Conservation (phyloP, 2,888 invertebrate species). For the Nomada goodeniana region DNA sequence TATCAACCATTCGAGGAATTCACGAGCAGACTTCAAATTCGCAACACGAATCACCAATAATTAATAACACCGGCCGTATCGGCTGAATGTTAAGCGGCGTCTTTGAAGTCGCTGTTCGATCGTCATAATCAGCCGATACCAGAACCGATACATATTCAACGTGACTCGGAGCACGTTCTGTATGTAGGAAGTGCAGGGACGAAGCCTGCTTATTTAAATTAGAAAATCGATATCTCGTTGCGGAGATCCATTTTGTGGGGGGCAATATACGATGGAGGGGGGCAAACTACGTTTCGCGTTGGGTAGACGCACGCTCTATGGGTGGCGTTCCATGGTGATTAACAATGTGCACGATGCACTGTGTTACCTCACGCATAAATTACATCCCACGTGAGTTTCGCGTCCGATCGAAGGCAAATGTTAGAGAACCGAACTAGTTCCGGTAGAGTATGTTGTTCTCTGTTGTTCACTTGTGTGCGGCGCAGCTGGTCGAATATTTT, state of each 20-base stretch:
- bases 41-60: slow-evolving; percentile 1
- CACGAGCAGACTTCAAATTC: background rate
- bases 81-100: slow-evolving; percentile 23
- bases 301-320: slow-evolving; percentile 35
- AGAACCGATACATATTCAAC: slow-evolving; percentile 29
- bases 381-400: slow-evolving; percentile 42
- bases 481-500: too few relatives aligned
- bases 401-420: background rate
- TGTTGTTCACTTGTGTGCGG: background rate
- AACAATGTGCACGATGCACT: slow-evolving; percentile 47
- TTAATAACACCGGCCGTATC: background rate
- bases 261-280: background rate
- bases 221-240: slow-evolving; percentile 68
- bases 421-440: slow-evolving; percentile 21
- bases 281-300: slow-evolving; percentile 14
- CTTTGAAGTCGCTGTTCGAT: slow-evolving; percentile 26
- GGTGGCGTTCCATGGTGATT: slow-evolving; percentile 50
- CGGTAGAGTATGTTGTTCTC: background rate
- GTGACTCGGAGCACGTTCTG: slow-evolving; percentile 14
- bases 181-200: slow-evolving; percentile 29
- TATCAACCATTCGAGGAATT: too few relatives aligned
- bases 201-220: slow-evolving; percentile 62
- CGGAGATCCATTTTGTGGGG: slow-evolving; percentile 14
- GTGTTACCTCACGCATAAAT: slow-evolving; percentile 35
- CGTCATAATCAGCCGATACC: slow-evolving; percentile 35